phyloP scores from a whole-genome alignment of 2,888 invertebrate species.

The Lepidochrysops patricia region DNA sequence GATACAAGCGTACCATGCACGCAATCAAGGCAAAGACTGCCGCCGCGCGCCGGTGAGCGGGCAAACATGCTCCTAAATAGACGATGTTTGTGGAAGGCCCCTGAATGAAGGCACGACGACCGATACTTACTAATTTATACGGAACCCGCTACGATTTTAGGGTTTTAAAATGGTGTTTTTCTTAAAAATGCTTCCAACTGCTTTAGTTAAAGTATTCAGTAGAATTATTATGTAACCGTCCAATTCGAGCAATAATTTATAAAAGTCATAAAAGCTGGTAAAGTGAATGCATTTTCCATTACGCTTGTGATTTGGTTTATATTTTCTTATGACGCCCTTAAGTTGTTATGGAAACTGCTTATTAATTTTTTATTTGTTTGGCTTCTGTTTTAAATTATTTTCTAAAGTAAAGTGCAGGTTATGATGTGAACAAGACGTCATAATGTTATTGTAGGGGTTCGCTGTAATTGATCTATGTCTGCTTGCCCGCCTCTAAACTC shows the following conservation, averaged over 20 bases:
- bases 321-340: neutral
- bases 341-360: neutral
- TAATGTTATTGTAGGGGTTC: neutral
- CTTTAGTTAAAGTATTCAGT: too few relatives aligned
- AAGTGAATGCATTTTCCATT: neutral
- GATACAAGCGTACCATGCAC: conserved; percentile 23
- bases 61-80: conserved; percentile 36
- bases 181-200: too few relatives aligned
- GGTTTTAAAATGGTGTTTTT: too few relatives aligned
- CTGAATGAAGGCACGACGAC: conserved; percentile 25
- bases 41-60: conserved; percentile 30
- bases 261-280: neutral
- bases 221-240: too few relatives aligned
- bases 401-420: neutral
- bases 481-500: neutral
- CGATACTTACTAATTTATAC: conserved; percentile 25
- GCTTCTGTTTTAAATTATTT: neutral
- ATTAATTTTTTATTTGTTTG: neutral
- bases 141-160: too few relatives aligned
- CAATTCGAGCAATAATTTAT: too few relatives aligned
- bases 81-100: conserved; percentile 33
- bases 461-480: neutral
- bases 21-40: conserved; percentile 31
- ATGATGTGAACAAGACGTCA: neutral
- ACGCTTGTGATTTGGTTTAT: neutral